A percentile compares a stretch with the other conserved stretches of the same genome.
Conservation (phyloP, 2,113 vertebrate species). For the Mesitornis unicolor region DNA sequence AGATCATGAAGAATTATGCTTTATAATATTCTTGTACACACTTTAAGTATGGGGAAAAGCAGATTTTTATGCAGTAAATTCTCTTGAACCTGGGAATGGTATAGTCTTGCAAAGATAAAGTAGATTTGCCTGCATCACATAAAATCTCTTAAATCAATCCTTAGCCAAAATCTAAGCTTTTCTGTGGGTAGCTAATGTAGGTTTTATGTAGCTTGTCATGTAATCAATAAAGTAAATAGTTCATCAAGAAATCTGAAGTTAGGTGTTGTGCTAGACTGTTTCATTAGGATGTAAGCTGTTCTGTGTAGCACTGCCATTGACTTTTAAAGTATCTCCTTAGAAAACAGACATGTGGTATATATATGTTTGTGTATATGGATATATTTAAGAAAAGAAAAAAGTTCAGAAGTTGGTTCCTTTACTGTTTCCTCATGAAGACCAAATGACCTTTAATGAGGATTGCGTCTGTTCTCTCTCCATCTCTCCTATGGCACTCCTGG, state of each 20-base stretch:
- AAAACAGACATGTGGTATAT: fast-evolving
- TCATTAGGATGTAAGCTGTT: neutral
- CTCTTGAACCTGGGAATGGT: neutral
- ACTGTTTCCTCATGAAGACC: neutral
- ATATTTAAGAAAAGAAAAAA: fast-evolving
- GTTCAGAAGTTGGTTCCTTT: neutral
- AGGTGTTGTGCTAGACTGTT: neutral
- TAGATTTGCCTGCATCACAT: slow-evolving; percentile 22
- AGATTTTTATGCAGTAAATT: slow-evolving; percentile 34
- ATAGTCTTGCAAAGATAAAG: slow-evolving; percentile 28
- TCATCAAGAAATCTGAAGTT: neutral
- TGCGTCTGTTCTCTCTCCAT: neutral
- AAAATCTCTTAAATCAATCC: slow-evolving; percentile 43
- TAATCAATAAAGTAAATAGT: neutral
- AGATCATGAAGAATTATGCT: slow-evolving; percentile 37
- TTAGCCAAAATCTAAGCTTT: slow-evolving; percentile 1
- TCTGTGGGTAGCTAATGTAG: neutral
- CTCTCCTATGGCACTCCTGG: neutral
- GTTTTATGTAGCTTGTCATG: neutral
- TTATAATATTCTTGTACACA: neutral
- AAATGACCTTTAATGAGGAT: fast-evolving
- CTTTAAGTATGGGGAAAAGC: neutral
- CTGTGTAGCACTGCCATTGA: neutral
- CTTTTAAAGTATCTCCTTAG: neutral
- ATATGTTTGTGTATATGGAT: fast-evolving